Percentiles rank a stretch among this genome's conserved stretches.
Evolutionary conservation across 2,888 invertebrate genomes (phyloP).

Genomic region (Watsonalla cultraria): DNA sequence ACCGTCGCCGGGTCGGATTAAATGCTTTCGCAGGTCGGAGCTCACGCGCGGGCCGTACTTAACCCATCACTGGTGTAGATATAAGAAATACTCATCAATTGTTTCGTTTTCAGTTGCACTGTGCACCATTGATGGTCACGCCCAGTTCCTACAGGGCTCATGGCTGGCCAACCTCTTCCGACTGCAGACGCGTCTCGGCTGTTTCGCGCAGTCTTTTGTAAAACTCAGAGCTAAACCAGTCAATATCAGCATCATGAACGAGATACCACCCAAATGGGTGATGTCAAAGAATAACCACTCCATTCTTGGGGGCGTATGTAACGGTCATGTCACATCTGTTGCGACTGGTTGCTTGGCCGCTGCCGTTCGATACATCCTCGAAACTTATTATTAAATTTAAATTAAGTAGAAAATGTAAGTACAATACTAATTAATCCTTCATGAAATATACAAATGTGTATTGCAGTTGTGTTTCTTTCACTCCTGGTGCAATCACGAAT

Average conservation of each 20-base stretch:
- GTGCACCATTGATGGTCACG: constrained; percentile 39
- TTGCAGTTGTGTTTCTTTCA: neutral
- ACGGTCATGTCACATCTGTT: constrained; percentile 33
- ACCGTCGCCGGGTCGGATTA: too few species aligned
- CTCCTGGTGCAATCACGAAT: neutral
- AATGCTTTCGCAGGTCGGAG: neutral
- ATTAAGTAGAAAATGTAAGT: neutral
- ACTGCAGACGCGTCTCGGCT: constrained; percentile 38
- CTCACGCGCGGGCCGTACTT: too few species aligned
- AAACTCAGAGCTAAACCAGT: neutral
- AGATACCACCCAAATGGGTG: neutral
- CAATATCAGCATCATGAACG: neutral
- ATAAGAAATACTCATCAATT: neutral
- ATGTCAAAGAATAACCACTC: neutral
- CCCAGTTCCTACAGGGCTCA: constrained; percentile 30
- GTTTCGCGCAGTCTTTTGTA: constrained; percentile 19
- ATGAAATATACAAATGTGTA: neutral
- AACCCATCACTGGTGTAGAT: neutral
- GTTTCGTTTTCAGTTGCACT: constrained; percentile 31
- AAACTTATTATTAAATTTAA: constrained; percentile 15
- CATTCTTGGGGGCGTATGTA: constrained; percentile 23
- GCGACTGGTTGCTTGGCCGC: constrained; percentile 26
- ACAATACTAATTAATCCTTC: neutral
- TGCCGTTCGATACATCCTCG: constrained; percentile 33
- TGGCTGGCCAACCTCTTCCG: constrained; percentile 33